phyloP scores from a whole-genome alignment of 2,113 vertebrate species.

The Callocephalon fimbriatum region DNA sequence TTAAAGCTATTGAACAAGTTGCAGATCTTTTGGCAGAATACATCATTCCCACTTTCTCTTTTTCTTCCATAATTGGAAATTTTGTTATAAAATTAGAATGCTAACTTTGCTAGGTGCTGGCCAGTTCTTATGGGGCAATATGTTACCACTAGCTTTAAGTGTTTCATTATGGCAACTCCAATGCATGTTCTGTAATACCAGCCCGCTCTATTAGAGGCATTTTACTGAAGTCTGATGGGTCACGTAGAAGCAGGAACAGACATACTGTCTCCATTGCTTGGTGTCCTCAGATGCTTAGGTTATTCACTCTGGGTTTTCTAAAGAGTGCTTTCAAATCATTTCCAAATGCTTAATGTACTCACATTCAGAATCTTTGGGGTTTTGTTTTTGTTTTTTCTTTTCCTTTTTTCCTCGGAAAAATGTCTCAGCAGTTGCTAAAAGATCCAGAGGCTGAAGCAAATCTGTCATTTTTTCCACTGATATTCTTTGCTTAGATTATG shows the following conservation, averaged over 20 bases:
- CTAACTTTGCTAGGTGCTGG: background rate
- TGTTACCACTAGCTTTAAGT: constrained; percentile 1
- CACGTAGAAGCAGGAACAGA: background rate
- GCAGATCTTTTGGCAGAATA: background rate
- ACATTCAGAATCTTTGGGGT: background rate
- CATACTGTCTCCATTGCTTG: background rate
- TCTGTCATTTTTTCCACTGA: background rate
- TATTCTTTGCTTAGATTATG: constrained; percentile 33
- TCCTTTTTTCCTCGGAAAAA: background rate
- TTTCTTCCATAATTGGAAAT: background rate
- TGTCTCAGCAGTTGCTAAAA: background rate
- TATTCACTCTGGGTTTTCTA: constrained; percentile 14
- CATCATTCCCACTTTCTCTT: background rate
- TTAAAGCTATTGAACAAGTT: background rate
- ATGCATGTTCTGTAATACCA: background rate
- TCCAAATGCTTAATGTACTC: background rate
- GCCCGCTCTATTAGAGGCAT: background rate
- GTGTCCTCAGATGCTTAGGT: background rate
- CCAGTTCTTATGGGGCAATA: background rate
- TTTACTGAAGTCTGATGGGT: constrained; percentile 20
- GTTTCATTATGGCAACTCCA: constrained; percentile 29
- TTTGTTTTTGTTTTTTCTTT: background rate
- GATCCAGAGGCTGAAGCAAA: background rate
- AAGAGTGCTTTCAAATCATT: background rate
- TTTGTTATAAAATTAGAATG: background rate